A percentile compares a stretch with the other conserved stretches of the same genome.
Conservation (phyloP, 2,797 vertebrate species). For the Chloroceryle amazona region DNA sequence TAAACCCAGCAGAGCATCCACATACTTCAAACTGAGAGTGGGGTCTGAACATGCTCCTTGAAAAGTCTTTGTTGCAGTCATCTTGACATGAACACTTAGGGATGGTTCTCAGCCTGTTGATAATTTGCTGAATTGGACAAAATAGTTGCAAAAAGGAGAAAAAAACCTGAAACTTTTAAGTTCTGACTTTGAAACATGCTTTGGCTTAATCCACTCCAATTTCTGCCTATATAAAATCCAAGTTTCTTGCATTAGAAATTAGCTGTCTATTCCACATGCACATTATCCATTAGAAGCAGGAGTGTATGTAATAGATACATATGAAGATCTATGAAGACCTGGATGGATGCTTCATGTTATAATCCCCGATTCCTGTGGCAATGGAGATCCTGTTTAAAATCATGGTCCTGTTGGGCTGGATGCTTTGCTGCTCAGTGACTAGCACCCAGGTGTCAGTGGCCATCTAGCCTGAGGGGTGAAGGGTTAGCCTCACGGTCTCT, state of each 20-base stretch:
- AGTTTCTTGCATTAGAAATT: background rate
- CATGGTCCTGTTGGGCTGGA: background rate
- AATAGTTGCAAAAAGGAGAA: background rate
- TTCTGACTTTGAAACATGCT: background rate
- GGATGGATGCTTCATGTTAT: background rate
- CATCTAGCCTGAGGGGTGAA: background rate
- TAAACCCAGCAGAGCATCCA: background rate
- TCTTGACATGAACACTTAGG: background rate
- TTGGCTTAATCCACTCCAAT: background rate
- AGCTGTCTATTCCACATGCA: accelerated
- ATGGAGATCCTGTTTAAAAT: background rate
- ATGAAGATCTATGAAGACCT: background rate
- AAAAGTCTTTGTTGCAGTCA: background rate
- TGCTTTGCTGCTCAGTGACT: background rate
- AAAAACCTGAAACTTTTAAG: background rate
- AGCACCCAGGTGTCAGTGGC: background rate
- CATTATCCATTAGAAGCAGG: background rate
- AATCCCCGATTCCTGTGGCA: background rate
- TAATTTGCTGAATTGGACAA: background rate
- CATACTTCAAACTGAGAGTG: background rate
- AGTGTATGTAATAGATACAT: background rate
- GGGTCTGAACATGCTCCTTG: background rate
- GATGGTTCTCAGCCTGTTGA: background rate
- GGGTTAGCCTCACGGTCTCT: background rate
- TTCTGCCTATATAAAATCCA: background rate